Evolutionary conservation across 2,888 invertebrate genomes (phyloP), one percentile per base, ranked within the genome.

Genomic region (Drosophila kanekoi): DNA sequence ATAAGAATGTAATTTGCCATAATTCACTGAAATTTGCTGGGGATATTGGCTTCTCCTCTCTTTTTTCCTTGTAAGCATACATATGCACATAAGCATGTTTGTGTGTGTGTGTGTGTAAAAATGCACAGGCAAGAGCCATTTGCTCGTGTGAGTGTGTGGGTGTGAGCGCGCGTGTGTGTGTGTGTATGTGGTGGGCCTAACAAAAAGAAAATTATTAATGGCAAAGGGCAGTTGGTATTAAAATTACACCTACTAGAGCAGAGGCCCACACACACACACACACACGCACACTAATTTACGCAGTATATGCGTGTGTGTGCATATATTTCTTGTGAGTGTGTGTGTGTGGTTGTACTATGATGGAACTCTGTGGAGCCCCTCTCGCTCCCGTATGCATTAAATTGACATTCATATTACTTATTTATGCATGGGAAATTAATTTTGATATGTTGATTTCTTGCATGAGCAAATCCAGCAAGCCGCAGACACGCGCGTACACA

Each of bases 1-100:
- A 89, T 88, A 90, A 85, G 83, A 88, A 90, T 85, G 90, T 89
- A 90, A 90, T 88, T 90, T 90, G 89, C 89, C 88, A 89, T 87
- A 90, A 90, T 90, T 85, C 89, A 84, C 81, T 81, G 87, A 84
- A 84, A 84, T 84, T 87, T 84, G 81, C 72, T 86, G 79, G 75
- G 79, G 65, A 87, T 86, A 84, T 84, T 84, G 83, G 83, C 75
- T 79, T 28, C 13, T 35, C 35, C 13, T 13, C 35, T 13, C 13
- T 35, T 79, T 77, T 51, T 56, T 38, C 43, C 18, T 62, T 51
- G 16, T 28, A 33, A 18, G 59, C 40, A 54, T 14, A 58, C 35
- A 58, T 33, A 62, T 59, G 57, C 43, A 57, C 40, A 20, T 14
- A 40, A 41, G 18, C 43, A 33, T 43, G 43, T 41, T 16, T 41